Conservation (phyloP, 2,797 vertebrate species). For the Siniperca obscura region DNA sequence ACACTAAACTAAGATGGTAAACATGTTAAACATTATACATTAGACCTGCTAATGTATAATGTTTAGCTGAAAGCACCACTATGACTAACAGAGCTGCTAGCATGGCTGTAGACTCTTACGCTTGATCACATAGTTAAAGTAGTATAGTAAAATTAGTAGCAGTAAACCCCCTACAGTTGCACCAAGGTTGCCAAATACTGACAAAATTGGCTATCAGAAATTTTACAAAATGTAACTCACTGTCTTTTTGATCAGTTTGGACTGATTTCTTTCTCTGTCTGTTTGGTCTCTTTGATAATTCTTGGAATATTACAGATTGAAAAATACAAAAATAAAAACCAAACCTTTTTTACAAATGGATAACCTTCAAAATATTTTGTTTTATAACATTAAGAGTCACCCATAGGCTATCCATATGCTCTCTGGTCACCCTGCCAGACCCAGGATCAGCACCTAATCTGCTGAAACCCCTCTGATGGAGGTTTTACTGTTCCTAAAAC, state of each 20-base stretch:
- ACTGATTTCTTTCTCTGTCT: not conserved
- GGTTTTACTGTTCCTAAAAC: not conserved
- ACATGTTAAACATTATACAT: not conserved
- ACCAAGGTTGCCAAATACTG: not conserved
- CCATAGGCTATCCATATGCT: not conserved
- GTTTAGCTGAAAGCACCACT: not conserved
- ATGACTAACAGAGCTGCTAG: not conserved
- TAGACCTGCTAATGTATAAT: not conserved
- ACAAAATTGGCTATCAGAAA: not conserved
- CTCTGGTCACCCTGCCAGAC: not conserved
- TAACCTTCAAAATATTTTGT: not conserved
- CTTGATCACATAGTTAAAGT: not conserved
- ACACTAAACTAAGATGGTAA: not conserved
- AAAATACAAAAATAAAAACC: not conserved
- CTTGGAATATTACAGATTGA: not conserved
- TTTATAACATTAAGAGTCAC: not conserved
- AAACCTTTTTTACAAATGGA: not conserved
- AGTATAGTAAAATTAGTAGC: not conserved
- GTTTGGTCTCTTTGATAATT: not conserved
- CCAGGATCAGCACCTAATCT: not conserved
- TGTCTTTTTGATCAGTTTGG: not conserved
- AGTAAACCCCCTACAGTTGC: not conserved
- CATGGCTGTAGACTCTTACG: not conserved
- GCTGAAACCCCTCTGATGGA: not conserved
- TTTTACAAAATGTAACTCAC: not conserved